These are phyloP conservation scores for Dynastes tityus DNA, from an alignment of 2,888 invertebrate species.

Conservation along the genomic window DNA sequence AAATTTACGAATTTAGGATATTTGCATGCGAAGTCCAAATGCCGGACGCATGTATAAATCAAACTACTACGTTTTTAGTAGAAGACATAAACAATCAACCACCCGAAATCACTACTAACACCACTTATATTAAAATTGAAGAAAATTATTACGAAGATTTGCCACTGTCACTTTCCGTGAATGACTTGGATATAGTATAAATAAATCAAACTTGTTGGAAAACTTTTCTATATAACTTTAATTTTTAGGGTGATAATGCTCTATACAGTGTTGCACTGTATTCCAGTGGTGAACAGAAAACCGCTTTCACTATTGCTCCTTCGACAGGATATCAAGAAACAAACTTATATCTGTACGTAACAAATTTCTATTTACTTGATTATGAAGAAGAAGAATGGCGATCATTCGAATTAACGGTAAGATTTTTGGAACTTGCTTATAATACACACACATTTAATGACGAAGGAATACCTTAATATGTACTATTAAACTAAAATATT, in stretches of 20 bases:
- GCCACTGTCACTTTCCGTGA: slow-evolving; percentile 70
- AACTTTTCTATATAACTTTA: slow-evolving; percentile 23
- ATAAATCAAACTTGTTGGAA: background rate
- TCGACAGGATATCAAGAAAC: slow-evolving; percentile 75
- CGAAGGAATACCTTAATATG: too few relatives aligned
- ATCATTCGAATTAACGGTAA: slow-evolving; percentile 69
- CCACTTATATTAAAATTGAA: slow-evolving; percentile 68
- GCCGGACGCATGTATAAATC: slow-evolving; percentile 53
- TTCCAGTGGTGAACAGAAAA: slow-evolving; percentile 59
- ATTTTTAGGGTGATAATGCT: slow-evolving; percentile 75
- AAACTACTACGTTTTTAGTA: slow-evolving; percentile 67
- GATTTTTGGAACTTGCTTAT: background rate
- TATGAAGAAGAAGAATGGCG: slow-evolving; percentile 74
- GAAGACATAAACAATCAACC: slow-evolving; percentile 79
- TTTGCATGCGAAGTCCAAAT: slow-evolving; percentile 65
- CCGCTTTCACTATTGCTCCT: slow-evolving; percentile 77
- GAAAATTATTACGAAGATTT: slow-evolving; percentile 70
- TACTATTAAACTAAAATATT: too few relatives aligned
- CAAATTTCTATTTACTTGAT: slow-evolving; percentile 73
- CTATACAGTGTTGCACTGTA: slow-evolving; percentile 72
- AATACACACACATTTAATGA: too few relatives aligned
- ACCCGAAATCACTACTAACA: slow-evolving; percentile 71
- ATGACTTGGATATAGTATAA: slow-evolving; percentile 68
- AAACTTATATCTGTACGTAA: slow-evolving; percentile 74
- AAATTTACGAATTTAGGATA: slow-evolving; percentile 63